Evolutionary conservation across 2,113 vertebrate genomes (phyloP).

Genomic region (Microcebus lehilahytsara): DNA sequence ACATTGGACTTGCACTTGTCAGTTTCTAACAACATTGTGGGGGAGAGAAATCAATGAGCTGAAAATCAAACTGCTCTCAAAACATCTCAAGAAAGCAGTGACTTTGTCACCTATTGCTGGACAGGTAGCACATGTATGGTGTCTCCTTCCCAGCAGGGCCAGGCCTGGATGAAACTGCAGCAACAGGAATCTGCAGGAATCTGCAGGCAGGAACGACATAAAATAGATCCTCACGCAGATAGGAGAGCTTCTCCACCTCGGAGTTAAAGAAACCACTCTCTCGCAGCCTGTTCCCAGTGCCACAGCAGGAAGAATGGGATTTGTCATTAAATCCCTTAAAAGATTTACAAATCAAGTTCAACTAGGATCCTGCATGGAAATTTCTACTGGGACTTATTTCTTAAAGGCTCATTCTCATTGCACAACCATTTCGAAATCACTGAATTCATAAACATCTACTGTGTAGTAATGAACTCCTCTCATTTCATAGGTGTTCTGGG

Average conservation of each 20-base stretch:
- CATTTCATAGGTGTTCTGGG: slow-evolving; percentile 51
- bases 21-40: neutral
- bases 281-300: neutral
- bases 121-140: neutral
- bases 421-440: neutral
- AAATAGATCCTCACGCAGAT: neutral
- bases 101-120: neutral
- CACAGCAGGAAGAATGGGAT: neutral
- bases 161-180: no score
- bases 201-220: neutral
- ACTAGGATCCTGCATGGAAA: neutral
- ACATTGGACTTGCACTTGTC: neutral
- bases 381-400: neutral
- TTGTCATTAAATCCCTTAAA: neutral
- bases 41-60: neutral
- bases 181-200: neutral
- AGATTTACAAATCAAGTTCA: neutral
- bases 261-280: neutral
- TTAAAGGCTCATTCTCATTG: neutral
- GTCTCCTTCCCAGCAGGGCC: neutral
- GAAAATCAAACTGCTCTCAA: neutral
- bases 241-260: neutral
- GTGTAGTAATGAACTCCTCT: neutral
- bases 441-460: neutral
- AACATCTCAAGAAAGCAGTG: neutral